Conservation (phyloP, 2,888 invertebrate species). For the Plebejus anna region DNA sequence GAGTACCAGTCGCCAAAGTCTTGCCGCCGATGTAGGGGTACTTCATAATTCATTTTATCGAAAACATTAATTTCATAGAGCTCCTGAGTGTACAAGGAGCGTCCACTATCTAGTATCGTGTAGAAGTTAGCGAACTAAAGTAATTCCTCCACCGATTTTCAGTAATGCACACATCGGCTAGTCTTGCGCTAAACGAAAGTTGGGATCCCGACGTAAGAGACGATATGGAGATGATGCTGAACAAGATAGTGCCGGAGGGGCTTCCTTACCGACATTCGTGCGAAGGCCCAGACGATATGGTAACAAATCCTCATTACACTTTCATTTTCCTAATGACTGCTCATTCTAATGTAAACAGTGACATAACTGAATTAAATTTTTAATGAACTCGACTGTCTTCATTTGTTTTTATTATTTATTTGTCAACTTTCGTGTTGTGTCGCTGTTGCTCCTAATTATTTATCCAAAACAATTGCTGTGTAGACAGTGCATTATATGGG, state of each 20-base stretch:
- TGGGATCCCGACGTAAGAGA: slow-evolving; percentile 99
- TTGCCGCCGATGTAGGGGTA: slow-evolving; percentile 67
- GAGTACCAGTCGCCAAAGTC: slow-evolving; percentile 75
- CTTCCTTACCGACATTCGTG: slow-evolving; percentile 97
- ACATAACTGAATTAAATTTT: slow-evolving; percentile 28
- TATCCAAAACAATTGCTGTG: slow-evolving; percentile 16
- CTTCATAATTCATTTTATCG: slow-evolving; percentile 48
- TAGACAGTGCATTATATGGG: not conserved
- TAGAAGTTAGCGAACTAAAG: slow-evolving; percentile 31
- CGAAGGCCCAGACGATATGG: slow-evolving; percentile 99
- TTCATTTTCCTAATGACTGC: slow-evolving; percentile 15
- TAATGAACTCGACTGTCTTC: slow-evolving; percentile 12
- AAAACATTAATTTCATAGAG: slow-evolving; percentile 42
- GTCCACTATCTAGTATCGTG: slow-evolving; percentile 22
- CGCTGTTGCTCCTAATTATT: slow-evolving; percentile 20
- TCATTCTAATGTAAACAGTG: slow-evolving; percentile 27
- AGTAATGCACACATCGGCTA: slow-evolving; percentile 99
- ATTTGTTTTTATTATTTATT: slow-evolving; percentile 27
- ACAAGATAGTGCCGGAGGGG: slow-evolving; percentile 98
- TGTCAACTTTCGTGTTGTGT: slow-evolving; percentile 22
- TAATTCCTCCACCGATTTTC: slow-evolving; percentile 55
- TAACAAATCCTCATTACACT: slow-evolving; percentile 62
- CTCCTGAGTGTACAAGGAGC: not conserved
- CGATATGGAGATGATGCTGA: slow-evolving; percentile 99
- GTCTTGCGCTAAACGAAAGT: slow-evolving; percentile 97